These are phyloP conservation scores for Chaenogobius annularis DNA, from an alignment of 2,113 vertebrate genomes.

Conservation along the genomic window DNA sequence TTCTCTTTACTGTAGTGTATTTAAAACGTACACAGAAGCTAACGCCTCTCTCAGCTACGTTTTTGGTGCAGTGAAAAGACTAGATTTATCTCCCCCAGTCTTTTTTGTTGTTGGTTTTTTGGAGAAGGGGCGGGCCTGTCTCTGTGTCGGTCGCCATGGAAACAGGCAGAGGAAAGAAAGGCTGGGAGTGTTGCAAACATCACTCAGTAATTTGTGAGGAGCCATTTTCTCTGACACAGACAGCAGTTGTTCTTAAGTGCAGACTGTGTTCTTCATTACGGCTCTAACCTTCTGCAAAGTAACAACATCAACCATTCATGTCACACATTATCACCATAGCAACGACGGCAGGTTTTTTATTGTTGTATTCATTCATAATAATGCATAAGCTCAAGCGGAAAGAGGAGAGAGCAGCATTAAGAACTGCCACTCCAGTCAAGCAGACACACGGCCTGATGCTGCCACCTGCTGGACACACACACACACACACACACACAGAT, in stretches of 20 bases:
- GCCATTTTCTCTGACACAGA: slow-evolving; percentile 74
- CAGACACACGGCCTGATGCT: slow-evolving; percentile 29
- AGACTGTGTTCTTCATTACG: slow-evolving; percentile 14
- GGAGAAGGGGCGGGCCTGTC: slow-evolving; percentile 68
- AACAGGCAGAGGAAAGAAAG: slow-evolving; percentile 76
- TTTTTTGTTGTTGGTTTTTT: slow-evolving; percentile 35
- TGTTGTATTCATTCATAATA: background rate
- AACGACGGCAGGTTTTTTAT: background rate
- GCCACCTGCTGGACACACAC: slow-evolving; percentile 59
- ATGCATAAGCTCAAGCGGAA: background rate
- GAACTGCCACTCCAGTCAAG: slow-evolving; percentile 46
- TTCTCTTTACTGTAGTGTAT: background rate
- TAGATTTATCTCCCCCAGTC: slow-evolving; percentile 53
- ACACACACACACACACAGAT: too few relatives aligned
- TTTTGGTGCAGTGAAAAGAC: slow-evolving; percentile 61
- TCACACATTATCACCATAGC: background rate
- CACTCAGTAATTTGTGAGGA: slow-evolving; percentile 70
- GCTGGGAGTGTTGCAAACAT: slow-evolving; percentile 71
- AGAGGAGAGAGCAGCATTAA: slow-evolving; percentile 35
- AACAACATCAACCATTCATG: background rate
- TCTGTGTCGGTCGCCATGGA: slow-evolving; percentile 81
- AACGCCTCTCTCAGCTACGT: slow-evolving; percentile 37
- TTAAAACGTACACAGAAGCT: slow-evolving; percentile 13
- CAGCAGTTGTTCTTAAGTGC: slow-evolving; percentile 46
- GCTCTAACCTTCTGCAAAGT: background rate